Base-by-base conservation (phyloP, 2,888 invertebrate genomes). In the Caenorhabditis parvicauda region DNA sequence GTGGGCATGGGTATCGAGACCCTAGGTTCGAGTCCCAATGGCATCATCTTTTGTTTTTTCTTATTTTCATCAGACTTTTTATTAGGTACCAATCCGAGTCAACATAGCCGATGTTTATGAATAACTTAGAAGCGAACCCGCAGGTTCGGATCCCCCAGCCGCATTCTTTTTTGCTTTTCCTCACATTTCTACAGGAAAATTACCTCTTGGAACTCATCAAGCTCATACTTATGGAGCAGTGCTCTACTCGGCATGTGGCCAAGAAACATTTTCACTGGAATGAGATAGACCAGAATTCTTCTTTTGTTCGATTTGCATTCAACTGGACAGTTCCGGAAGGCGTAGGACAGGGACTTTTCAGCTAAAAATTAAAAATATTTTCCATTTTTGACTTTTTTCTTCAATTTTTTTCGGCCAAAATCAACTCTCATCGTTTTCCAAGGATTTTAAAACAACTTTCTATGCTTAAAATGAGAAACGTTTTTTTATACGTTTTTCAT, bases 201-300 rank as follows among this genome's bases (percentile, higher is more conserved):
- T 3, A 98, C 86, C 75, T 93, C 91, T 85, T 89, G 88, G 82
- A 98, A 94, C 81, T 93, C 90, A 76, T 89, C 84, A 2, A 98
- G 86, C 81, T 92, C 89, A 83, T 94, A 95, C 73, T 92, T 92
- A 82, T 89, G 86, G 27, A 98, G 83, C 2, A 95, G 85, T 41
- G 85, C 84, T 68, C 86, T 86, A 37, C 88, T 89, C n/a, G 98
- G 96, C 88, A 96, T 90, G 77, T 88, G 91, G 0, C 98, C 96
- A 60, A 95, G 84, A 49, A 96, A 86, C 92, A 98, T 95, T 86
- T 79, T 79, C 39, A 79, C 78, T 0, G 79, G 79, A 22, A 79
- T 70, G 50, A 98, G 86, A 82, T 96, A 98, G 54, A 93, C 93
- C 5, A 98, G 85, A 76, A 95, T 94, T 39, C 92, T 85, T 59